Evolutionary conservation across 2,888 invertebrate genomes (phyloP).

Genomic region (Lithophane semibrunnea): DNA sequence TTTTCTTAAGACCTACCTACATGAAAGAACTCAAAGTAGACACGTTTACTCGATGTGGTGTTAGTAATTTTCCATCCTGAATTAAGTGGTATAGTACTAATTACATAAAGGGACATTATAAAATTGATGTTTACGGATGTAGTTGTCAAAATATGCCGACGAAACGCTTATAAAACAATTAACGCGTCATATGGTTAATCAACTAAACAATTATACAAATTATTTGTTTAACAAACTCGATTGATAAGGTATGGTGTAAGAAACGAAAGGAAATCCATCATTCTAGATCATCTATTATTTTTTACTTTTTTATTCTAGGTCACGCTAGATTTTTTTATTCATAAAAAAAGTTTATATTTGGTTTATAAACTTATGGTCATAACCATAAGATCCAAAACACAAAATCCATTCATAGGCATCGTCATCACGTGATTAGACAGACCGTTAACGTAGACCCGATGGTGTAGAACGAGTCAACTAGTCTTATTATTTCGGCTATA

Average conservation of each 20-base stretch:
- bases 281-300: not conserved
- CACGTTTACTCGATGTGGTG: not conserved
- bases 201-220: constrained; percentile 15
- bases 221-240: not conserved
- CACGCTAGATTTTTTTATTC: not conserved
- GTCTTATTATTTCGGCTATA: not conserved
- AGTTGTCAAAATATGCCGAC: constrained; percentile 6
- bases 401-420: too few relatives aligned
- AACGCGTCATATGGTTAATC: constrained; percentile 33
- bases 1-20: not conserved
- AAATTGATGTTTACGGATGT: constrained; percentile 46
- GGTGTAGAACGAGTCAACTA: not conserved
- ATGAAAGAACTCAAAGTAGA: not conserved
- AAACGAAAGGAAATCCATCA: not conserved
- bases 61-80: constrained; percentile 20
- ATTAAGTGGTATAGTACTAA: not conserved
- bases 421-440: not conserved
- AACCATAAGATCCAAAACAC: not conserved
- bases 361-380: not conserved
- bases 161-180: constrained; percentile 51
- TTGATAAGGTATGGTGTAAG: not conserved
- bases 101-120: not conserved
- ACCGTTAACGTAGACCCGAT: not conserved
- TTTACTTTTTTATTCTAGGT: not conserved
- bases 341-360: not conserved